Evolutionary conservation across 2,888 invertebrate genomes (phyloP).

Genomic region (Steinernema scapterisci): DNA sequence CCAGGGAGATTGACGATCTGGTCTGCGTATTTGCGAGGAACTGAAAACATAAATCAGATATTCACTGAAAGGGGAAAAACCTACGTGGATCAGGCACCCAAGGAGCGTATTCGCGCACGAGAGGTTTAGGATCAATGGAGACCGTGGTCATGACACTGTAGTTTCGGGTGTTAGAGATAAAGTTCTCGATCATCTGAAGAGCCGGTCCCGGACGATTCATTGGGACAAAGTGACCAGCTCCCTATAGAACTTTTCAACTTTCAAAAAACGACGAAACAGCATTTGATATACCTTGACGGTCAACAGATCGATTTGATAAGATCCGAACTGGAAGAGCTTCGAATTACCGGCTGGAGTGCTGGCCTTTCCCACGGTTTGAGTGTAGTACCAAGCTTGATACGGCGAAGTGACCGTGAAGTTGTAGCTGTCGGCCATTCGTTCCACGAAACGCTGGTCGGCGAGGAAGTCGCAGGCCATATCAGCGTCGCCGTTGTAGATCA

Average conservation of each 20-base stretch:
- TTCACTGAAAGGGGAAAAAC: neutral
- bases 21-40: slow-evolving; percentile 43
- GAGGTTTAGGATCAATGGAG: slow-evolving; percentile 29
- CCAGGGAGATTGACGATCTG: slow-evolving; percentile 51
- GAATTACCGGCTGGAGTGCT: slow-evolving; percentile 41
- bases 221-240: slow-evolving; percentile 50
- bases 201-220: slow-evolving; percentile 59
- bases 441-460: slow-evolving; percentile 51
- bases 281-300: slow-evolving; percentile 47
- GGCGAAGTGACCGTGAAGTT: slow-evolving; percentile 33
- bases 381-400: slow-evolving; percentile 49
- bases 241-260: slow-evolving; percentile 28
- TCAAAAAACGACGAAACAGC: neutral
- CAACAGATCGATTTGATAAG: slow-evolving; percentile 46
- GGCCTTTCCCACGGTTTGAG: slow-evolving; percentile 40
- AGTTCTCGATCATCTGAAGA: slow-evolving; percentile 62
- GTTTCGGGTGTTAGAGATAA: slow-evolving; percentile 40
- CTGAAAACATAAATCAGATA: neutral
- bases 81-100: neutral
- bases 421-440: slow-evolving; percentile 41
- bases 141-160: slow-evolving; percentile 44
- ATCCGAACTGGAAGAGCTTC: slow-evolving; percentile 43
- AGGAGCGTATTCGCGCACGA: slow-evolving; percentile 35
- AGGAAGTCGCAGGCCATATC: slow-evolving; percentile 49
- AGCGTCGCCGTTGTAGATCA: slow-evolving; percentile 56